Evolutionary conservation across 2,888 invertebrate species (phyloP).

Genomic region (Onchidella celtica): DNA sequence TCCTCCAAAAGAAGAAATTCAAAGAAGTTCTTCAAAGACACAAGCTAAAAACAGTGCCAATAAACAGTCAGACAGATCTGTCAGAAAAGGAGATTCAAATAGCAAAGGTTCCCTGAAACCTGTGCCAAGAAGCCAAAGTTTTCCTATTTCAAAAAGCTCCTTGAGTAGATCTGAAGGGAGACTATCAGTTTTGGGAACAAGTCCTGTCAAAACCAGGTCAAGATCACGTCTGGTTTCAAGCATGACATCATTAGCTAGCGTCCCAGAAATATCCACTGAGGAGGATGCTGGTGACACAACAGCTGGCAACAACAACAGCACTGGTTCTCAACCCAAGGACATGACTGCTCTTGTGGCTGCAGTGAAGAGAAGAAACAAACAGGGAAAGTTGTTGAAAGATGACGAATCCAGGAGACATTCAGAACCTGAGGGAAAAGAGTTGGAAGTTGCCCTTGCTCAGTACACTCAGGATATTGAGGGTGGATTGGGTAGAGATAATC

Average conservation of each 20-base stretch:
- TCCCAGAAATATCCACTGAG: conserved; percentile 69
- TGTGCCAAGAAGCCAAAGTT: conserved; percentile 33
- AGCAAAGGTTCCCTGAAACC: neutral
- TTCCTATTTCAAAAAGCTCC: conserved; percentile 23
- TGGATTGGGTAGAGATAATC: conserved; percentile 25
- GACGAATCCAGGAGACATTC: conserved; percentile 68
- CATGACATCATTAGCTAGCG: conserved; percentile 71
- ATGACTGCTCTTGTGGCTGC: conserved; percentile 52
- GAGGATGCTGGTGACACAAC: conserved; percentile 52
- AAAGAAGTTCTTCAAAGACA: neutral
- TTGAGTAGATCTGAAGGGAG: conserved; percentile 47
- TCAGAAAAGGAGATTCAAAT: neutral
- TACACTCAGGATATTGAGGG: conserved; percentile 53
- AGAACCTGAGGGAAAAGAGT: conserved; percentile 65
- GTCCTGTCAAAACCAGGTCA: conserved; percentile 39
- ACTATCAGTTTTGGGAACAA: conserved; percentile 9
- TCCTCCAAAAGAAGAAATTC: neutral
- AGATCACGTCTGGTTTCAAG: conserved; percentile 62
- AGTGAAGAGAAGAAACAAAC: conserved; percentile 60
- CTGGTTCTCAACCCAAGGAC: conserved; percentile 49
- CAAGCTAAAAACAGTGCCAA: too few relatives aligned
- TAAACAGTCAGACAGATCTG: neutral
- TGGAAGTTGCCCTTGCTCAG: conserved; percentile 63
- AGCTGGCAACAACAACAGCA: neutral
- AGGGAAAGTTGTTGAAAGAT: conserved; percentile 50